Percentiles rank a stretch among this genome's conserved stretches.
Conservation (phyloP, 2,113 vertebrate species). For the Hippocampus mohnikei region DNA sequence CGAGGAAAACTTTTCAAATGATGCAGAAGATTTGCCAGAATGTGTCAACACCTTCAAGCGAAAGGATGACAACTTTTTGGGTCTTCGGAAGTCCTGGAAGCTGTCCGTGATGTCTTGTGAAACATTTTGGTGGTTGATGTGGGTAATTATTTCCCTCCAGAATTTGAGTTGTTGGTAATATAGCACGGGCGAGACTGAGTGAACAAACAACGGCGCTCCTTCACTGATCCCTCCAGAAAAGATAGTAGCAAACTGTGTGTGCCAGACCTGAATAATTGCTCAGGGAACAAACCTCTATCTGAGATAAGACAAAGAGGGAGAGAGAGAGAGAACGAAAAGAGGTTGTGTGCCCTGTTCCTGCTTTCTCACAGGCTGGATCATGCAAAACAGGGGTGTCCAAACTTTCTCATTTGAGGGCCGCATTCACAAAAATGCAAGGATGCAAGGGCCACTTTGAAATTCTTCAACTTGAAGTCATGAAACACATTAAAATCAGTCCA, state of each 20-base stretch:
- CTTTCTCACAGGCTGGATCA: too few relatives aligned
- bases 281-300: background rate
- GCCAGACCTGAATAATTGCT: background rate
- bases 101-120: conserved; percentile 17
- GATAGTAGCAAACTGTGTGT: background rate
- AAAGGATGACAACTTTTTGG: conserved; percentile 10
- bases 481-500: too few relatives aligned
- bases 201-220: conserved; percentile 1
- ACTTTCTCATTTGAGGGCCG: too few relatives aligned
- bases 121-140: conserved; percentile 10
- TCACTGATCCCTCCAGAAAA: conserved; percentile 10
- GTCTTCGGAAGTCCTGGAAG: background rate
- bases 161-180: conserved; percentile 15
- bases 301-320: too few relatives aligned
- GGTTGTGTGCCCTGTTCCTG: too few relatives aligned
- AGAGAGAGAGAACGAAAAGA: too few relatives aligned
- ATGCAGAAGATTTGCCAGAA: conserved; percentile 14
- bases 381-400: too few relatives aligned
- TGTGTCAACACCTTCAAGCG: conserved; percentile 13
- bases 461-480: too few relatives aligned
- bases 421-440: too few relatives aligned
- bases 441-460: too few relatives aligned
- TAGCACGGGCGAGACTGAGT: conserved; percentile 3
- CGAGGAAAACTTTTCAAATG: background rate
- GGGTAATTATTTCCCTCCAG: conserved; percentile 3